Conservation (phyloP, 2,888 invertebrate species). For the Endomychus coccineus region DNA sequence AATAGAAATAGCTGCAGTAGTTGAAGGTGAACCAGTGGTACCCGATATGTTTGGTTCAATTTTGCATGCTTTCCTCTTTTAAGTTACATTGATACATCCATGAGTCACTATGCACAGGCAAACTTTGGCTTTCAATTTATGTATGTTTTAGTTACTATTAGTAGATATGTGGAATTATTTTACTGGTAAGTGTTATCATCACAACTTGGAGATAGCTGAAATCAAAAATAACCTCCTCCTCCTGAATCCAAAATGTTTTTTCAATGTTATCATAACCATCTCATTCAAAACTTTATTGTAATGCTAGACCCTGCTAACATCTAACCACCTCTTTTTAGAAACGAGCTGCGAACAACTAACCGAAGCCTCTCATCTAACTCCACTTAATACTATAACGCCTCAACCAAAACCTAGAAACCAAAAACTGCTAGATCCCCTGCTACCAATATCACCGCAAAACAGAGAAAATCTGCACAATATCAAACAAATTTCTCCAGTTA, state of each 20-base stretch:
- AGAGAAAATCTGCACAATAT: conserved; percentile 4
- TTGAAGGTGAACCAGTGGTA: too few relatives aligned
- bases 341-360: conserved; percentile 39
- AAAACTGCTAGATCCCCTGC: conserved; percentile 25
- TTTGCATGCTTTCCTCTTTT: conserved; percentile 21
- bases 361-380: conserved; percentile 35
- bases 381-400: conserved; percentile 40
- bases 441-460: too few relatives aligned
- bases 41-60: conserved; percentile 43
- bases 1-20: too few relatives aligned
- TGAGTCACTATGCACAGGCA: conserved; percentile 29
- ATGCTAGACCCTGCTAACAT: conserved; percentile 41
- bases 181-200: not conserved
- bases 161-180: conserved; percentile 1
- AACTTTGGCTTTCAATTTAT: conserved; percentile 33
- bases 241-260: too few relatives aligned
- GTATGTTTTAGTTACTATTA: too few relatives aligned
- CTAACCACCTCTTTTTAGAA: conserved; percentile 45
- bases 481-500: conserved; percentile 33
- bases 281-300: conserved; percentile 27
- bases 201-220: not conserved
- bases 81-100: not conserved
- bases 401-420: conserved; percentile 47
- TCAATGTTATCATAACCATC: conserved; percentile 13
- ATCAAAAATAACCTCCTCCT: not conserved